A percentile compares a stretch with the other conserved stretches of the same genome.
These are phyloP conservation scores for Pseudomyrmex flavicornis DNA, from an alignment of 1,140 invertebrate species.

Conservation along the genomic window DNA sequence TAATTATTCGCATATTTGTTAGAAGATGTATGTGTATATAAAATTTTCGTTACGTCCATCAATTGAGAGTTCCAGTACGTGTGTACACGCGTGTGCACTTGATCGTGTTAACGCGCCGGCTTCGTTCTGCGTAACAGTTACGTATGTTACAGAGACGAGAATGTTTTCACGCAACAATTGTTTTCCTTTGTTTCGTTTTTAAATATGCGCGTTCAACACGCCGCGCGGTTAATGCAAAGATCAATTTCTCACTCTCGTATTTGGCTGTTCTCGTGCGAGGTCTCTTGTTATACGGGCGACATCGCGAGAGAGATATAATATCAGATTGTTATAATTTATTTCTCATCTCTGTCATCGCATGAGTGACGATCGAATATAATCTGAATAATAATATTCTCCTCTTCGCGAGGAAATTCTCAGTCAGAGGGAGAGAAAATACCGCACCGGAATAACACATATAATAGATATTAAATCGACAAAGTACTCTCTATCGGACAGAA, in stretches of 20 bases:
- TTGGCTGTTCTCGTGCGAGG: constrained; percentile 53
- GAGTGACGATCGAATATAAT: constrained; percentile 42
- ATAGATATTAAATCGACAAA: constrained; percentile 30
- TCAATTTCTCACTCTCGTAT: constrained; percentile 49
- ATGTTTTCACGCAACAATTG: constrained; percentile 24
- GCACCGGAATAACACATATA: constrained; percentile 25
- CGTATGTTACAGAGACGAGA: constrained; percentile 1
- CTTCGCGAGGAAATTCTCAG: too few relatives aligned
- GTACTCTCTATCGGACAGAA: constrained; percentile 23
- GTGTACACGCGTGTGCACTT: constrained; percentile 17
- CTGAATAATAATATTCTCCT: constrained; percentile 16
- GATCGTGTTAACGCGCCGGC: constrained; percentile 17
- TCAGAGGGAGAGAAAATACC: background rate
- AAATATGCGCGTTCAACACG: background rate
- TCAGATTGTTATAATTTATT: constrained; percentile 61
- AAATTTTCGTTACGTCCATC: constrained; percentile 47
- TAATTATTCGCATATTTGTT: constrained; percentile 26
- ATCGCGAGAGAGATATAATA: constrained; percentile 49
- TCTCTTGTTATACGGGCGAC: constrained; percentile 49
- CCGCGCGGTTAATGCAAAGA: constrained; percentile 28
- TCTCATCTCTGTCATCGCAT: constrained; percentile 27
- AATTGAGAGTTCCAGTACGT: constrained; percentile 27
- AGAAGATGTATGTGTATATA: constrained; percentile 36
- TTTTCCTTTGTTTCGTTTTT: constrained; percentile 57
- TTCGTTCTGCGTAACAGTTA: background rate